Conservation (phyloP, 2,113 vertebrate genomes). For the Glaucidium brasilianum region DNA sequence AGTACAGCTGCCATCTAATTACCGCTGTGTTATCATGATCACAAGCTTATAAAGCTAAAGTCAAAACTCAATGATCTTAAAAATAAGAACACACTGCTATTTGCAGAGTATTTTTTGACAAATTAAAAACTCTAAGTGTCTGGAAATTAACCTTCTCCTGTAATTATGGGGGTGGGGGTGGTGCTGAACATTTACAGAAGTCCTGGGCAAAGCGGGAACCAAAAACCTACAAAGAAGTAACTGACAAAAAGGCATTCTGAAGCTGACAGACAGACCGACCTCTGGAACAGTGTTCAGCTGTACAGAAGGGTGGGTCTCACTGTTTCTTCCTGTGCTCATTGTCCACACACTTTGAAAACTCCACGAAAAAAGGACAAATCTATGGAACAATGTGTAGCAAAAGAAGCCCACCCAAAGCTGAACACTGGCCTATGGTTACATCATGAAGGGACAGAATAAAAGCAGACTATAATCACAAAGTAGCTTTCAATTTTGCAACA, state of each 20-base stretch:
- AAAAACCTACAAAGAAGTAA: not conserved
- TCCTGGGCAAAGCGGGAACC: not conserved
- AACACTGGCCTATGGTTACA: accelerated
- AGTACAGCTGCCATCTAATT: not conserved
- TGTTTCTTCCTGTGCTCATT: not conserved
- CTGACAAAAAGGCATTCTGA: accelerated
- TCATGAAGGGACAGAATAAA: not conserved
- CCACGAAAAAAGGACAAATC: not conserved
- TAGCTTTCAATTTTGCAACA: not conserved
- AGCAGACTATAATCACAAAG: not conserved
- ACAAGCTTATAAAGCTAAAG: not conserved
- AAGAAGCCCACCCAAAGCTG: not conserved
- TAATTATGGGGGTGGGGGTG: accelerated
- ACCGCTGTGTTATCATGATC: not conserved
- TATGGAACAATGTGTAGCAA: not conserved
- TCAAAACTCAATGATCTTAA: not conserved
- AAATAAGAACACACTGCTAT: not conserved
- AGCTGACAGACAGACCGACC: accelerated
- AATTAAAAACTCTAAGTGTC: not conserved
- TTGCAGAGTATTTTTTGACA: not conserved
- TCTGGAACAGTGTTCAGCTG: not conserved
- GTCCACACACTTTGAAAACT: not conserved
- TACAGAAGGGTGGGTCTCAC: not conserved
- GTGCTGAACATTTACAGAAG: not conserved
- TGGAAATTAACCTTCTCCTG: not conserved